These are phyloP conservation scores for Datnioides undecimradiatus DNA, from an alignment of 2,113 vertebrate species.

Conservation along the genomic window DNA sequence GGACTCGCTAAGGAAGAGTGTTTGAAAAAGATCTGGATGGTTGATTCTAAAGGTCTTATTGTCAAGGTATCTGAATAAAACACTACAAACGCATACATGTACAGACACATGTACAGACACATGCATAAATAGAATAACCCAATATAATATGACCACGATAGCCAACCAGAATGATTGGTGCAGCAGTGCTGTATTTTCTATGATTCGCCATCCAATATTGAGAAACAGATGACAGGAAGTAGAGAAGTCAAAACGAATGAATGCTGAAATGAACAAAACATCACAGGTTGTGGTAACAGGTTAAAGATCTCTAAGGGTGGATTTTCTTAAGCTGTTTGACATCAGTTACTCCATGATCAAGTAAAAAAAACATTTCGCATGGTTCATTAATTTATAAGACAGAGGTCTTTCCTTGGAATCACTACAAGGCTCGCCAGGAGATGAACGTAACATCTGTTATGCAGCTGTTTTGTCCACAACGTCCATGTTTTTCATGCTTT, in stretches of 20 bases:
- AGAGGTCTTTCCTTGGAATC: slow-evolving; percentile 18
- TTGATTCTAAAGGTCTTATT: slow-evolving; percentile 97
- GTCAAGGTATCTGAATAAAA: slow-evolving; percentile 88
- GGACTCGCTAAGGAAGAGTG: slow-evolving; percentile 85
- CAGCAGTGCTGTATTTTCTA: not conserved
- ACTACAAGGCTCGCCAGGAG: not conserved
- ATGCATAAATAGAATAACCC: not conserved
- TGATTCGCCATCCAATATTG: not conserved
- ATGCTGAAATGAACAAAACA: not conserved
- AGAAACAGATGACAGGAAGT: not conserved
- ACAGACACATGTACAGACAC: not conserved
- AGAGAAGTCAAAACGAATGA: not conserved
- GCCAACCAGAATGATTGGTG: not conserved
- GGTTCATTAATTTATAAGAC: slow-evolving; percentile 20
- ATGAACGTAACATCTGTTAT: slow-evolving; percentile 20
- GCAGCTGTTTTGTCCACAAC: slow-evolving; percentile 51
- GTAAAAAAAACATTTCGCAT: slow-evolving; percentile 2
- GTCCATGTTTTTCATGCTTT: slow-evolving; percentile 21
- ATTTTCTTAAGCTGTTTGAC: slow-evolving; percentile 8
- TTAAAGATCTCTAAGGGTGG: not conserved
- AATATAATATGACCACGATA: not conserved
- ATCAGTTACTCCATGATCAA: not conserved
- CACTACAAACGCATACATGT: not conserved
- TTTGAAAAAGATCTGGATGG: slow-evolving; percentile 95
- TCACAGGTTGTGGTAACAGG: not conserved